Evolutionary conservation across 1,140 invertebrate species (phyloP).

Genomic region (Diuraphis noxia): DNA sequence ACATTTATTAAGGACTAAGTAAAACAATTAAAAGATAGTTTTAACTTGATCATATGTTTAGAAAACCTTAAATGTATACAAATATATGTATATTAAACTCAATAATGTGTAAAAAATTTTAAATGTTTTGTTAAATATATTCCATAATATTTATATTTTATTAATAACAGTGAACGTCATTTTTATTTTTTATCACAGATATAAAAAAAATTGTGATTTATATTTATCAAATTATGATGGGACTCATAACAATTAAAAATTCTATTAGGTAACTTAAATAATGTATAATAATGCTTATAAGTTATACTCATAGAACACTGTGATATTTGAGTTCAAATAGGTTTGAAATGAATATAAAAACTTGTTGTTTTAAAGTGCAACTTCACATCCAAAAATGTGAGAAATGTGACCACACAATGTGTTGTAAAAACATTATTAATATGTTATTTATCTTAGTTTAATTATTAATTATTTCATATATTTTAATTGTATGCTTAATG

Average conservation of each 20-base stretch:
- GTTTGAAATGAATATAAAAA: neutral
- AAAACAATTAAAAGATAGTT: slow-evolving; percentile 6
- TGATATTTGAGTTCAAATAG: neutral
- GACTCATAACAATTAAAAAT: neutral
- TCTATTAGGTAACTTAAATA: neutral
- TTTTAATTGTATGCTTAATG: too few species aligned
- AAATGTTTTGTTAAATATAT: neutral
- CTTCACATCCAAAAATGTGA: neutral
- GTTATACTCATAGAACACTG: neutral
- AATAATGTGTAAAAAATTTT: neutral
- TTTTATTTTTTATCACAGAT: neutral
- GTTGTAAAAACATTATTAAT: slow-evolving; percentile 14
- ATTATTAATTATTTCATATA: too few species aligned
- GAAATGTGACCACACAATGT: neutral
- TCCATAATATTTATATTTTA: neutral
- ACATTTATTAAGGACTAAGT: neutral
- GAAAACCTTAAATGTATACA: neutral
- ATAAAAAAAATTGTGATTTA: neutral
- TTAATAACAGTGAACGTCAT: neutral
- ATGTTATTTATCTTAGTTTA: too few species aligned
- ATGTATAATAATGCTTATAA: neutral
- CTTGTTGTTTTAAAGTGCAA: neutral
- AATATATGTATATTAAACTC: neutral
- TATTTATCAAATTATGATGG: neutral
- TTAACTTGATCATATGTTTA: neutral